Evolutionary conservation across 2,113 vertebrate genomes (phyloP).

Genomic region (Corvus hawaiiensis): DNA sequence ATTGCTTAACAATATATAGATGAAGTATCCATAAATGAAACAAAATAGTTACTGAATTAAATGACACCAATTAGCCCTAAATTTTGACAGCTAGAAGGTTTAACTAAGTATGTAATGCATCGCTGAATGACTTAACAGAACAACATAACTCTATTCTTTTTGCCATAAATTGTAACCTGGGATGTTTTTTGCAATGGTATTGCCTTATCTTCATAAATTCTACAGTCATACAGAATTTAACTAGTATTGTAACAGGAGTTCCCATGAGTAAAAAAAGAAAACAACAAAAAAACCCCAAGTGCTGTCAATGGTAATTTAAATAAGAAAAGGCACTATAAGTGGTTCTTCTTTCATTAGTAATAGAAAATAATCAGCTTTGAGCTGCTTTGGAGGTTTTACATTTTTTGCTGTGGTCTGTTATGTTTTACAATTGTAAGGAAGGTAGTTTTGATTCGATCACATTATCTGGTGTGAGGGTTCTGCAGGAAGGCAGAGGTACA

Average conservation of each 20-base stretch:
- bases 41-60: slow-evolving; percentile 59
- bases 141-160: slow-evolving; percentile 69
- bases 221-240: slow-evolving; percentile 73
- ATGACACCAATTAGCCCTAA: slow-evolving; percentile 41
- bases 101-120: slow-evolving; percentile 59
- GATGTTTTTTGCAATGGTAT: slow-evolving; percentile 75
- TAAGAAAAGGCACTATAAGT: slow-evolving; percentile 78
- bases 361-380: slow-evolving; percentile 79
- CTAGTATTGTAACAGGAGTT: slow-evolving; percentile 72
- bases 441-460: slow-evolving; percentile 66
- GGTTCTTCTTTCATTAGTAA: slow-evolving; percentile 71
- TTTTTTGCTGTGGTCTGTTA: slow-evolving; percentile 66
- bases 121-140: slow-evolving; percentile 65
- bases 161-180: slow-evolving; percentile 67
- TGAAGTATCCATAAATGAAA: slow-evolving; percentile 37
- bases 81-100: slow-evolving; percentile 61
- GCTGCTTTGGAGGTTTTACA: slow-evolving; percentile 64
- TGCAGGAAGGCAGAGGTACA: slow-evolving; percentile 62
- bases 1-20: background rate
- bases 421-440: slow-evolving; percentile 67
- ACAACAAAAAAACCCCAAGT: slow-evolving; percentile 58
- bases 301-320: slow-evolving; percentile 78
- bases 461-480: slow-evolving; percentile 51
- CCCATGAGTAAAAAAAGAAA: slow-evolving; percentile 17
- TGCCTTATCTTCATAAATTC: slow-evolving; percentile 77